A percentile compares a stretch with the other conserved stretches of the same genome.
These are phyloP conservation scores for Heptranchias perlo DNA, from an alignment of 2,113 vertebrate species.

Conservation along the genomic window DNA sequence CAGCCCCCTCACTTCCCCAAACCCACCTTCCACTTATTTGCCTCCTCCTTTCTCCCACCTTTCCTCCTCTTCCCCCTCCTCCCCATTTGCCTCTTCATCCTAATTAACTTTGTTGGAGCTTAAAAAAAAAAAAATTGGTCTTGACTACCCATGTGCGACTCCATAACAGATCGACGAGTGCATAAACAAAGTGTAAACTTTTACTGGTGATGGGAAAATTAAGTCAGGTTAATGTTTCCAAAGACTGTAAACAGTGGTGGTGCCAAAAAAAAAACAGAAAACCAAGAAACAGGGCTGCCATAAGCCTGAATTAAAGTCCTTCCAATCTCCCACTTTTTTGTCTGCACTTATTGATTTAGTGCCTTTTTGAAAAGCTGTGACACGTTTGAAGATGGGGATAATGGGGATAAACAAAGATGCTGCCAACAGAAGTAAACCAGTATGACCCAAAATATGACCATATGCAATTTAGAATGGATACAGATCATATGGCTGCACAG, in stretches of 20 bases:
- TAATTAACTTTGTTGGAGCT: not conserved
- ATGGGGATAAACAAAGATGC: too few species aligned
- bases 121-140: not conserved
- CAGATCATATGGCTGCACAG: too few species aligned
- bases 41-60: not conserved
- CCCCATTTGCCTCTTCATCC: not conserved
- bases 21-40: not conserved
- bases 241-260: not conserved
- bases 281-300: not conserved
- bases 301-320: too few species aligned
- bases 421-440: too few species aligned
- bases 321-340: too few species aligned
- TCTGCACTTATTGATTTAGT: too few species aligned
- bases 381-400: too few species aligned
- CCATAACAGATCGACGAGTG: not conserved
- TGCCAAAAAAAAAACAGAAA: not conserved
- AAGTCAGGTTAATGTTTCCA: not conserved
- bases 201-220: not conserved
- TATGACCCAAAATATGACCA: too few species aligned
- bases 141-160: not conserved
- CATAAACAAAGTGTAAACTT: not conserved
- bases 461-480: too few species aligned
- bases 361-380: too few species aligned
- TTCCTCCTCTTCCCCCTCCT: too few species aligned
- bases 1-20: not conserved